Base-by-base conservation (phyloP, 2,113 vertebrate species). In the Stigmatopora nigra region DNA sequence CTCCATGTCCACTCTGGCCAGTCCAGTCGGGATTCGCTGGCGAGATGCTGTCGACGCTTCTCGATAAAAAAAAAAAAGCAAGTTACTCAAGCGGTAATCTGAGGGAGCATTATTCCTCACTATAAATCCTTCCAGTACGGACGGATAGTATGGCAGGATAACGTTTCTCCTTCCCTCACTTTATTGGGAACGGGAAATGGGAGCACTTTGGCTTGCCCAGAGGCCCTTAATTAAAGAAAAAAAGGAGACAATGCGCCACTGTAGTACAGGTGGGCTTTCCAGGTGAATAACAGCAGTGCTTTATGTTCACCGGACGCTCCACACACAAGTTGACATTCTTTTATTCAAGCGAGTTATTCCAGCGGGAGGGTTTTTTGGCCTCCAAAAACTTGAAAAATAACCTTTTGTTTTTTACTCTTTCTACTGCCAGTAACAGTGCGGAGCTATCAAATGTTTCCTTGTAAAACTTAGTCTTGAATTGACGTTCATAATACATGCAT, bases 71-170 rank as follows among this genome's bases (percentile, higher is more conserved):
- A 45, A 72, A 73, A 68, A 65, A 52, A 59, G 60, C 46, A 45
- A 49, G 49, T 78, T 61, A 48, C 69, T 67, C 64, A 61, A 59
- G 57, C 61, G 64, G 71, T 81, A 86, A 84, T 73, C 78, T 80
- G 86, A 84, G 81, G 70, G 65, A 70, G 78, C 78, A 87, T 90
- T 90, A 87, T 86, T 80, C 76, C 69, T 81, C 80, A 82, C 73
- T 76, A 58, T 84, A 90, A 86, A 89, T 90, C 89, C 87, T 80
- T 80, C 75, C 78, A 78, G 72, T 78, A 67, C 84, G 78, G 80
- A 78, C 78, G 68, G 86, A 81, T 82, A 59, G 17, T n/a, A 41
- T 20, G 67, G 79, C 72, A 61, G 82, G 84, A 81, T 91, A 86
- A 70, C 72, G 51, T 92, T 91, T 89, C 89, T 65, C 49, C 67